Evolutionary conservation across 2,113 vertebrate genomes (phyloP).

Genomic region (Orcinus orca): DNA sequence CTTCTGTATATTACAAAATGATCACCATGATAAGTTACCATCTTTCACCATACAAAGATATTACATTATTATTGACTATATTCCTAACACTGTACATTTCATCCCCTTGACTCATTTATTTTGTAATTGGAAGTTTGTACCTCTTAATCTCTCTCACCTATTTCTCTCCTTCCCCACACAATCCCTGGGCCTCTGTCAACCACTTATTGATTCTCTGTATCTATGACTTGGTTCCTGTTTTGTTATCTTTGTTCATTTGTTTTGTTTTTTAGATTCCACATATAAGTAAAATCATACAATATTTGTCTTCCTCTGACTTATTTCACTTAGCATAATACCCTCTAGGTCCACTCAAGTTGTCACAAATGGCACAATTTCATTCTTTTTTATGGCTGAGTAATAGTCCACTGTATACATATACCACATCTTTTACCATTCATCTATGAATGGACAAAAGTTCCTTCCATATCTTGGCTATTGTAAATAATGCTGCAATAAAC

Average conservation of each 20-base stretch:
- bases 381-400: not conserved
- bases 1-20: not conserved
- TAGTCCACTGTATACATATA: not conserved
- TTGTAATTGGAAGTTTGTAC: not conserved
- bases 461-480: not conserved
- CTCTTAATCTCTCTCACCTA: not conserved
- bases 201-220: not conserved
- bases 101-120: not conserved
- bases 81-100: not conserved
- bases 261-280: fast-evolving
- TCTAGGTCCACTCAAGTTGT: not conserved
- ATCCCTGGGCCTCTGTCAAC: not conserved
- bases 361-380: not conserved
- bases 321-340: not conserved
- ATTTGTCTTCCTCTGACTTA: not conserved
- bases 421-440: not conserved
- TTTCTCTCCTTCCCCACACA: fast-evolving
- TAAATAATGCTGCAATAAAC: not conserved
- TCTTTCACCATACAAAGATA: not conserved
- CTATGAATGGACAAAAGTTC: not conserved
- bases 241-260: not conserved
- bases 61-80: not conserved
- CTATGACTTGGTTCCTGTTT: not conserved
- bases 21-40: not conserved
- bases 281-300: not conserved